Base-by-base conservation (phyloP, 2,113 vertebrate species). In the Lethenteron reissneri region DNA sequence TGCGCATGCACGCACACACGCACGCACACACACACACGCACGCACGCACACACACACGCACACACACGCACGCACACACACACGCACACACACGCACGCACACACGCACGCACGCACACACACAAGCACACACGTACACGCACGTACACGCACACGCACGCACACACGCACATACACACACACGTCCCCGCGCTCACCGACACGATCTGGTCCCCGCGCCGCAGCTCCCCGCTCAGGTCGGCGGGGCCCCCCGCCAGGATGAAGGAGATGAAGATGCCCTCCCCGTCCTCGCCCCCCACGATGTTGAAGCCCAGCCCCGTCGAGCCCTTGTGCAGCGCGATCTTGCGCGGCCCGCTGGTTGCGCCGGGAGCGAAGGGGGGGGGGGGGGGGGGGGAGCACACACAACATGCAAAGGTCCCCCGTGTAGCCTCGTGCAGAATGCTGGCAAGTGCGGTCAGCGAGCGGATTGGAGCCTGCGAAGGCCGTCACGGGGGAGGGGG, bases 181-280 rank as follows among this genome's bases (percentile, higher is more conserved):
- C 62, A 68, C 62, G 41, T 41, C 41, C 41, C 41, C 41, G 4
- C 5, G 21, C 82, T 85, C 81, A 94, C 89, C 74, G 88, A 91
- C 75, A 94, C 82, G 77, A 94, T 94, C 81, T 92, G 89, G 79
- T 92, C 89, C 73, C 89, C 89, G 70, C 91, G 90, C 79, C 88
- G 84, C 72, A 94, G 84, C 79, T 90, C 89, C 71, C 89, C 89
- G 1, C 89, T 94, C 76, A 94, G 86, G 79, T 94, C 89, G 0
- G 89, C 89, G 1, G 89, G 89, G 25, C 89, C 10, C 89, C 89
- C 0, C 0, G 89, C 89, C 75, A 94, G 81, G 79, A 92, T 94
- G 78, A 91, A 92, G 73, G 88, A 94, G 81, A 94, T 92, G 78
- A 91, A 91, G 78, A 91, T 92, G 13, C 89, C 89, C 75, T 91